Evolutionary conservation across 2,888 invertebrate species (phyloP), one percentile per base, ranked within the genome.

Genomic region (Syrista parreyssii): DNA sequence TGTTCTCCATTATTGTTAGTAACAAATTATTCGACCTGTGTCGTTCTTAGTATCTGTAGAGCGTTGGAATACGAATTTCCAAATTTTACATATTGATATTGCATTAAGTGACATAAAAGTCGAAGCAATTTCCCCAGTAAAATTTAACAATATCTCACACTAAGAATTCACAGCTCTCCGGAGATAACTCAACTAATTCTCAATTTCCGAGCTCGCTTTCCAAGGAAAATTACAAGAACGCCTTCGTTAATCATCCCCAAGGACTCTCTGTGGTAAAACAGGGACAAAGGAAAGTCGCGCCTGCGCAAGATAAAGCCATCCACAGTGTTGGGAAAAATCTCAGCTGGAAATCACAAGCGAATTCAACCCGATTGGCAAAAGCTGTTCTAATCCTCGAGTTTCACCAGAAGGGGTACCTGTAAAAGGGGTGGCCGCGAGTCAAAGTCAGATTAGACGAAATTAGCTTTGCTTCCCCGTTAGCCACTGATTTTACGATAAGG

Each of bases 401-500:
- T 55, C 40, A 23, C 23, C 40, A 23, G 40, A 55, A 55, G 40
- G 40, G 40, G 15, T 55, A 23, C 23, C 23, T 55, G 23, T 23
- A 23, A 55, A 40, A 15, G 40, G 15, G 15, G 1, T 23, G 40
- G 40, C 6, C 15, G 40, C 40, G 6, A 55, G 23, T 55, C 40
- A 23, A 9, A 30, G 33, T 74, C 69, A 77, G 75, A 75, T 78
- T 78, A 75, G 75, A 68, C 72, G 78, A 75, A 78, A 78, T 78
- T 78, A 75, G 75, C 78, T 78, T 78, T 72, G 75, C 73, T 71
- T 74, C 75, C 74, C 40, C 75, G 72, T 75, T 75, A 75, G 75
- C 74, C 75, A 73, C 75, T 75, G 78, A 74, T 78, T 75, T 73
- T 72, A 75, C 78, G 78, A 78, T 78, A 75, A 78, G 75, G 78